Percentiles rank a stretch among this genome's conserved stretches.
phyloP scores from a whole-genome alignment of 1,140 invertebrate genomes.

The Polypedilum pembai region DNA sequence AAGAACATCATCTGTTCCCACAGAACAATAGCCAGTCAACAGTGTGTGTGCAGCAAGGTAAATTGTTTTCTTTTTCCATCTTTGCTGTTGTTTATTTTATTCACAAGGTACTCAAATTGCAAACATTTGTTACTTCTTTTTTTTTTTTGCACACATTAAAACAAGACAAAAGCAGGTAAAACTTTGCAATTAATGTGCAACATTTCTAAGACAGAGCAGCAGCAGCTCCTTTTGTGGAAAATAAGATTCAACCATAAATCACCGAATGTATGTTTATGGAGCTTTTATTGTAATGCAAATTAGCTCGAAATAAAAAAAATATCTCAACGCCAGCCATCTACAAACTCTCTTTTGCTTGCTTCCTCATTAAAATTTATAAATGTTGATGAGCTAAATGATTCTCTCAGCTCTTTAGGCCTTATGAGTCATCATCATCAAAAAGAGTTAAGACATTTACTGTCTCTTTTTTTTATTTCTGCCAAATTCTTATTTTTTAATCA shows the following conservation, averaged over 20 bases:
- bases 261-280: neutral
- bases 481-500: no score
- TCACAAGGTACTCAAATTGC: conserved; percentile 16
- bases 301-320: neutral
- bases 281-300: neutral
- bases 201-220: neutral
- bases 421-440: neutral
- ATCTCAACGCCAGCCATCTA: neutral
- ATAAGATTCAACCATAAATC: neutral
- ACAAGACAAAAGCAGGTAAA: neutral
- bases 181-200: conserved; percentile 5
- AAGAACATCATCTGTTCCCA: conserved; percentile 17
- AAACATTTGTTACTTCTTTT: neutral
- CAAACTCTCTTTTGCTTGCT: no score
- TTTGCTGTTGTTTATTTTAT: neutral
- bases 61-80: neutral
- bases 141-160: neutral
- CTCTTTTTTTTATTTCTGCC: no score
- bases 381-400: neutral
- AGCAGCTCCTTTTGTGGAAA: no score
- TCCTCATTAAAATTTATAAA: neutral
- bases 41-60: no score
- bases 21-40: neutral
- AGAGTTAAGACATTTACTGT: neutral
- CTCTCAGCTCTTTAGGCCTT: neutral